Percentiles rank a stretch among this genome's conserved stretches.
Evolutionary conservation across 2,888 invertebrate genomes (phyloP).

Genomic region (Mamestra brassicae): DNA sequence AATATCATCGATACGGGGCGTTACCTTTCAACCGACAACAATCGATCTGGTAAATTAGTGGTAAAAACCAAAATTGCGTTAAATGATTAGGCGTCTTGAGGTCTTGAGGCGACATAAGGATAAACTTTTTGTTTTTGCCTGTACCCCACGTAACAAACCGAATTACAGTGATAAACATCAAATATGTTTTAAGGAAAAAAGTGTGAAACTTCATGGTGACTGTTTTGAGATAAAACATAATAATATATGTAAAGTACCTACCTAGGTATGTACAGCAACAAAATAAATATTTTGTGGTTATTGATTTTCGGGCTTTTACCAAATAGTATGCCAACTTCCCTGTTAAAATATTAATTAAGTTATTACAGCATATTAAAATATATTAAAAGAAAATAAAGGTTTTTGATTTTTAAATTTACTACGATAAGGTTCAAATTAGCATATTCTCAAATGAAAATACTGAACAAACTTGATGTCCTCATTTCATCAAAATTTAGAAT

Average conservation of each 20-base stretch:
- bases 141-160: slow-evolving; percentile 24
- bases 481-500: too few species aligned
- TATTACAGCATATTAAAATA: neutral
- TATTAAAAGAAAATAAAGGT: neutral
- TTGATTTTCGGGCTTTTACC: neutral
- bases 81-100: neutral
- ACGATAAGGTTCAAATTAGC: neutral
- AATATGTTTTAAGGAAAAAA: slow-evolving; percentile 46
- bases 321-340: neutral
- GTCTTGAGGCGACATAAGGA: neutral
- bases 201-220: slow-evolving; percentile 53
- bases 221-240: slow-evolving; percentile 39
- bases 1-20: too few species aligned
- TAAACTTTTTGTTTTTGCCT: slow-evolving; percentile 4
- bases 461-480: neutral
- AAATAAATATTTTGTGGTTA: slow-evolving; percentile 4
- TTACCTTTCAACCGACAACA: too few species aligned
- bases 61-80: neutral
- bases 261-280: neutral
- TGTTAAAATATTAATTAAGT: neutral
- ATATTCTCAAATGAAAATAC: neutral
- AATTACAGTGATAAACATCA: slow-evolving; percentile 51
- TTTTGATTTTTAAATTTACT: neutral
- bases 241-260: neutral
- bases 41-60: neutral